These are phyloP conservation scores for Odontothrips loti DNA, from an alignment of 2,888 invertebrate genomes.

Conservation along the genomic window DNA sequence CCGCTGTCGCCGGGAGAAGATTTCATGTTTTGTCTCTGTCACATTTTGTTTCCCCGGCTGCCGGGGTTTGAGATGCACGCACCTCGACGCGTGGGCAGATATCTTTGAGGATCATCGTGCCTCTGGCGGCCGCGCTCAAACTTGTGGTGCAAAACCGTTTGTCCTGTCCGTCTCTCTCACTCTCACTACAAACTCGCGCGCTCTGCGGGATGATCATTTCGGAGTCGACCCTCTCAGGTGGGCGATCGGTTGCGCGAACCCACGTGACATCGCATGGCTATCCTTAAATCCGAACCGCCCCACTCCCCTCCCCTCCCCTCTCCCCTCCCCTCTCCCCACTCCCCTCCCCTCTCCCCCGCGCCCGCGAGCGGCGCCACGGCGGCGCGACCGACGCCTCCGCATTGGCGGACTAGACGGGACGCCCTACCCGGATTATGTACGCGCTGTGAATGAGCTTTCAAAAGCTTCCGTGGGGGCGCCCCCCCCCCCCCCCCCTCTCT, in stretches of 20 bases:
- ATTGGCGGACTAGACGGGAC: not conserved
- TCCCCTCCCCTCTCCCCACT: not conserved
- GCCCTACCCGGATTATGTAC: not conserved
- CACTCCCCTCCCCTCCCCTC: too few relatives aligned
- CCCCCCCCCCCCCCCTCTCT: not conserved
- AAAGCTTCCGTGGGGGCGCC: not conserved
- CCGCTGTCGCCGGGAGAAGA: too few relatives aligned
- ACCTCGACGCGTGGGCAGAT: too few relatives aligned
- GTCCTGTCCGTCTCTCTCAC: not conserved
- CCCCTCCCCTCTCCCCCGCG: not conserved
- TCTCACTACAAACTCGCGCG: not conserved
- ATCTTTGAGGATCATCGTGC: too few relatives aligned
- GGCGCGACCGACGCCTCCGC: too few relatives aligned
- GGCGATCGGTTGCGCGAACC: constrained; percentile 5
- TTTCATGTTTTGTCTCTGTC: too few relatives aligned
- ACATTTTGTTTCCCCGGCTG: too few relatives aligned
- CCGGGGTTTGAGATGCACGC: too few relatives aligned
- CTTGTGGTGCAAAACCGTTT: too few relatives aligned
- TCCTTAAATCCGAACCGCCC: too few relatives aligned
- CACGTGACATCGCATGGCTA: not conserved
- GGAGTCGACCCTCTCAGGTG: not conserved
- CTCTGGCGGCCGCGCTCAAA: too few relatives aligned
- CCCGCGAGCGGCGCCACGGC: not conserved
- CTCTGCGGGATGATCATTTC: too few relatives aligned
- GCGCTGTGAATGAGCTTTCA: not conserved